phyloP scores from a whole-genome alignment of 2,113 vertebrate genomes.

The Chlorodrepanis virens region DNA sequence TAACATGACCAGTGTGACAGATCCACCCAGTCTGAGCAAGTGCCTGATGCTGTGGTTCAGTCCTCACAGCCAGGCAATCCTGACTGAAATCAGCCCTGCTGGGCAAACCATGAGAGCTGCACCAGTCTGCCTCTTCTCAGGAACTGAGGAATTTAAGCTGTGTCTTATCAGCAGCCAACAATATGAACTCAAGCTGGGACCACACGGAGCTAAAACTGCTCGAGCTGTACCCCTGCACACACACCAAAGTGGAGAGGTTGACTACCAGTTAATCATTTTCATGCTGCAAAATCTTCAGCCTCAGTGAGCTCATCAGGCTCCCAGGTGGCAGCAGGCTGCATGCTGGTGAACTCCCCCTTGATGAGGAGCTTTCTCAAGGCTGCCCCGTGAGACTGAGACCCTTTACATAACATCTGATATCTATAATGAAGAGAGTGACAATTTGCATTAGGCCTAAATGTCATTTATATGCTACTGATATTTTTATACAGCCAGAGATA shows the following conservation, averaged over 20 bases:
- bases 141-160: background rate
- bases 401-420: background rate
- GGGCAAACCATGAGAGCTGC: accelerated
- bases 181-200: background rate
- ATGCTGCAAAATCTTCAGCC: background rate
- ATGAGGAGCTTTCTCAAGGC: accelerated
- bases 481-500: background rate
- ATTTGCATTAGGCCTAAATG: background rate
- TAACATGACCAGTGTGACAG: background rate
- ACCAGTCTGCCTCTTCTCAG: background rate
- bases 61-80: background rate
- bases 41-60: background rate
- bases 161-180: background rate
- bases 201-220: background rate
- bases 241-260: background rate
- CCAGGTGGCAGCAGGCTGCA: accelerated
- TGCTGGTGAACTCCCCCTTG: accelerated
- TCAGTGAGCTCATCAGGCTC: background rate
- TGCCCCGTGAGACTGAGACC: background rate
- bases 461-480: background rate
- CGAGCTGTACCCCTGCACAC: background rate
- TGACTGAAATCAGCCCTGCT: background rate
- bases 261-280: background rate
- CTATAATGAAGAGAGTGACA: background rate
- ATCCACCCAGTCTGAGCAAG: background rate